phyloP scores from a whole-genome alignment of 2,888 invertebrate genomes.

The Auanema freiburgensis region DNA sequence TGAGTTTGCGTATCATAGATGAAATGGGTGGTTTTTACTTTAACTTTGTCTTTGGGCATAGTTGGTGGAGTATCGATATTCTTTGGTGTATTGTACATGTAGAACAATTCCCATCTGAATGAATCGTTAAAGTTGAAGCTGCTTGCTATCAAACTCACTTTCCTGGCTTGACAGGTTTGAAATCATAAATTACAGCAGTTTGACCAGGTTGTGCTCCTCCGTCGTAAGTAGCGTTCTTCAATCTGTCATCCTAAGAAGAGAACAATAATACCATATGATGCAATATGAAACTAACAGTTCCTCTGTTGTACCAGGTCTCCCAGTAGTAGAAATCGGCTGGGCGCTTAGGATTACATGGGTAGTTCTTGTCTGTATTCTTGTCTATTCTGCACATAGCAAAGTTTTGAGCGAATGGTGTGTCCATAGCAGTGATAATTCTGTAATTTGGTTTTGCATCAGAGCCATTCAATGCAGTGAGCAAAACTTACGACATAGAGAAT shows the following conservation, averaged over 20 bases:
- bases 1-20: slow-evolving; percentile 31
- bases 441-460: slow-evolving; percentile 1
- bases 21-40: slow-evolving; percentile 18
- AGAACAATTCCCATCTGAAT: slow-evolving; percentile 52
- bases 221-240: slow-evolving; percentile 14
- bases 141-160: slow-evolving; percentile 21
- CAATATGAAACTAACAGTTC: slow-evolving; percentile 8
- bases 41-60: slow-evolving; percentile 22
- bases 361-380: slow-evolving; percentile 7
- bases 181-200: slow-evolving; percentile 25
- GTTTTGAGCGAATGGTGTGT: slow-evolving; percentile 34
- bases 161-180: slow-evolving; percentile 56
- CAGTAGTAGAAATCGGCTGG: slow-evolving; percentile 58
- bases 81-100: slow-evolving; percentile 45
- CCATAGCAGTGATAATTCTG: slow-evolving; percentile 40
- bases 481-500: slow-evolving; percentile 43
- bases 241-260: slow-evolving; percentile 24
- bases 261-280: slow-evolving; percentile 1
- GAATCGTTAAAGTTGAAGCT: neutral
- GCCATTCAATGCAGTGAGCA: neutral
- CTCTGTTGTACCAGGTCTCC: slow-evolving; percentile 37
- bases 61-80: slow-evolving; percentile 26
- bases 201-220: neutral
- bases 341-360: slow-evolving; percentile 48
- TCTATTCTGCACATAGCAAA: slow-evolving; percentile 50